Evolutionary conservation across 53 echinoderm and acorn worm species (phyloP).

Genomic region (Hippasteria phrygiana): DNA sequence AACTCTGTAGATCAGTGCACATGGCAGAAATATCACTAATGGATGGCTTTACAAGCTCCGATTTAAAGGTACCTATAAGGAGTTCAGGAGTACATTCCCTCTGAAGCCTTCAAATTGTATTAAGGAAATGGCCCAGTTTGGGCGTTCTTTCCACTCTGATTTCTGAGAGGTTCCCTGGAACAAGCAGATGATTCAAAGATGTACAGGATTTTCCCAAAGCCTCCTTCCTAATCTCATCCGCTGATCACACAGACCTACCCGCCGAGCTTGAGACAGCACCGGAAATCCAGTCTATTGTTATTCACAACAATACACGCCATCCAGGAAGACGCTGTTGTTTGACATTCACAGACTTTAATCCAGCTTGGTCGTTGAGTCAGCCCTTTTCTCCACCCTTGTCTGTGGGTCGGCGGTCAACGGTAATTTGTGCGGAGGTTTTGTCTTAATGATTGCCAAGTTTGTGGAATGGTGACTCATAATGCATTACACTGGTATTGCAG

Average conservation of each 20-base stretch:
- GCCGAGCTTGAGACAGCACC: background rate
- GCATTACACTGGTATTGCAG: no score
- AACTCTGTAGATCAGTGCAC: no score
- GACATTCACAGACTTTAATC: constrained; percentile 1
- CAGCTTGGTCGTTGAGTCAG: constrained; percentile 24
- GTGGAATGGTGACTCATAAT: constrained; percentile 1
- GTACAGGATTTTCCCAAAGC: background rate
- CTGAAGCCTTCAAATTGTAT: background rate
- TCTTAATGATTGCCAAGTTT: constrained; percentile 12
- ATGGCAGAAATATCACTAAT: no score
- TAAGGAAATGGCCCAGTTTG: background rate
- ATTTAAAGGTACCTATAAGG: no score
- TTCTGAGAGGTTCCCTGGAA: background rate
- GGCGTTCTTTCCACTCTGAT: background rate
- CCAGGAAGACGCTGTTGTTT: background rate
- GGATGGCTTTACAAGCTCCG: no score
- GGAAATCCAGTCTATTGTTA: constrained; percentile 47
- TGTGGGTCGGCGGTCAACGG: background rate
- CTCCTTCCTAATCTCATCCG: background rate
- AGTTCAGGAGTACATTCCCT: background rate
- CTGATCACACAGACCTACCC: background rate
- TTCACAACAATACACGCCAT: background rate
- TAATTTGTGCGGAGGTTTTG: background rate
- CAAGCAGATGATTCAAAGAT: background rate
- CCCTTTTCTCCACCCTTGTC: background rate